Evolutionary conservation across 2,113 vertebrate genomes (phyloP), one percentile per base, ranked within the genome.

Genomic region (Chamaetylas fuelleborni): DNA sequence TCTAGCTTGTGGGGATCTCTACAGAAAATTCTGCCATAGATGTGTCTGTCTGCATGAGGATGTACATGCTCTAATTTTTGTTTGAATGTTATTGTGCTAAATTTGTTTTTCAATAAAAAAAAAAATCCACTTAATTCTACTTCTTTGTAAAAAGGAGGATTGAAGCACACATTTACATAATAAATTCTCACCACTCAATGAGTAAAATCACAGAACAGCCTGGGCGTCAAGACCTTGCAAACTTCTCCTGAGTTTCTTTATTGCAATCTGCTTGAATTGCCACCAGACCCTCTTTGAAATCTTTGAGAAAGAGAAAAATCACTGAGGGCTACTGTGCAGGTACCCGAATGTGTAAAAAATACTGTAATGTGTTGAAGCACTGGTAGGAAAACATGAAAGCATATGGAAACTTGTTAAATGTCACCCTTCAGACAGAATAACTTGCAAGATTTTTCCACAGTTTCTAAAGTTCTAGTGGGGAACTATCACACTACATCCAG

Each of bases 191-290:
- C 23, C 70, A 53, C 29, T 80, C 74, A 29, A 6, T 23, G 42
- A 85, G 62, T 29, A 94, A 95, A 91, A 92, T 69, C 66, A 69
- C 82, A 86, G 74, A 90, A 90, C 76, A 94, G 82, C 45, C 48
- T 69, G 56, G 34, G 38, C 74, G 43, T 71, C 58, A 90, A 78
- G 90, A 86, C 80, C 56, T 66, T 31, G 86, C 82, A 93, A 88
- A 83, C 56, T 84, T 71, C 86, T 90, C 69, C 56, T 36, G n/a
- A 87, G 84, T 53, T 87, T 2, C 54, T 91, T 62, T 70, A 60
- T 53, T 33, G 12, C 10, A 0, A 62, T 82, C 25, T 87, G 73
- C 31, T 33, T 15, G 28, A 83, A 54, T 70, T 95, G 71, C 66
- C 47, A 92, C 50, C 10, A n/a, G 34, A 50, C 13, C 42, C 22